Evolutionary conservation across 2,888 invertebrate genomes (phyloP), one percentile per base, ranked within the genome.

Genomic region (Agelastica alni): DNA sequence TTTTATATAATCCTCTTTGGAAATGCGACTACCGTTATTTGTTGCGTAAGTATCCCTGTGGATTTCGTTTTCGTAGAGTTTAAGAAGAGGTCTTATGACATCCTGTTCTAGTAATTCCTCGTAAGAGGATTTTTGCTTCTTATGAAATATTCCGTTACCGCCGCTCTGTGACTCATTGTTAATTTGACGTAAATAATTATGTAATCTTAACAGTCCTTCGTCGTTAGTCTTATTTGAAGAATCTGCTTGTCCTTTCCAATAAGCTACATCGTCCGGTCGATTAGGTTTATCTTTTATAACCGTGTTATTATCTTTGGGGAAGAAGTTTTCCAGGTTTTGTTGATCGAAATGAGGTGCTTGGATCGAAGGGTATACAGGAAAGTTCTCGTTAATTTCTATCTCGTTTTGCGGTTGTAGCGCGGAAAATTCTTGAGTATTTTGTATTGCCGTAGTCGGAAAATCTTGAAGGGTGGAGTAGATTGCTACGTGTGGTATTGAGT

Each of bases 41-140:
- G 60, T 64, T 47, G 60, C 36, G 31, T 64, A 64, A 56, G 60
- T 51, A 20, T 66, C 61, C 41, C 60, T 59, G 53, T 71, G 66
- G 14, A 67, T 65, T 37, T 67, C 60, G 13, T 63, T 58, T 43
- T 74, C 70, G 51, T 76, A 75, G 16, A 74, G 62, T 51, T 69
- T 69, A 18, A 76, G 58, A 10, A 77, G 59, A 4, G 76, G 75
- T 62, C 68, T 69, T 18, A 76, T 68, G 56, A 75, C 72, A 66
- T 75, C 74, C 43, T 70, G 71, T 51, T 75, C 75, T 31, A 75
- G 51, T 20, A 73, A 56, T 59, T 67, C 70, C 47, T 75, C 74
- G 54, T 75, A 72, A 44, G 70, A 61, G 26, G 72, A 68, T 62
- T 73, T 75, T 60, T 66, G 60, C 51, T 66, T 62, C 49, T 68